phyloP scores from a whole-genome alignment of 2,888 invertebrate species.

The Apamea anceps region DNA sequence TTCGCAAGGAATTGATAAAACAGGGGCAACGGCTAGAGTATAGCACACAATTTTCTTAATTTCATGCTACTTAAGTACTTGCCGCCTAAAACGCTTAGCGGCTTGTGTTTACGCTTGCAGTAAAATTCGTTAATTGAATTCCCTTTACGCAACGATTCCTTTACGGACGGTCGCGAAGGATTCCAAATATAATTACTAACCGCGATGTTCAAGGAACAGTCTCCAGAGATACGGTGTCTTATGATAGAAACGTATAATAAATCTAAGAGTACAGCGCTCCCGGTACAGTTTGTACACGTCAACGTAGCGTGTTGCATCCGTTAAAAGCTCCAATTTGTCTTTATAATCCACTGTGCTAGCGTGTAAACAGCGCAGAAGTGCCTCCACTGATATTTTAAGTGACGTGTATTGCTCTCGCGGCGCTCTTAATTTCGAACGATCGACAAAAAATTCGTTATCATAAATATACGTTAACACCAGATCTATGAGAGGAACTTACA shows the following conservation, averaged over 20 bases:
- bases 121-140: slow-evolving; percentile 74
- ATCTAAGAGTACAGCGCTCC: slow-evolving; percentile 51
- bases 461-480: slow-evolving; percentile 62
- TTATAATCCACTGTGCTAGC: slow-evolving; percentile 66
- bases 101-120: slow-evolving; percentile 55
- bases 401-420: slow-evolving; percentile 67
- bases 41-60: slow-evolving; percentile 49
- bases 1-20: slow-evolving; percentile 35
- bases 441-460: slow-evolving; percentile 81
- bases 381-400: slow-evolving; percentile 69
- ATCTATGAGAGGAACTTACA: slow-evolving; percentile 38
- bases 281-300: slow-evolving; percentile 58
- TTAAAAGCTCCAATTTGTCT: slow-evolving; percentile 70
- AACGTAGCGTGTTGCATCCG: slow-evolving; percentile 55
- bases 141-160: slow-evolving; percentile 68
- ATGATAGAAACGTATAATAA: slow-evolving; percentile 61
- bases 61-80: slow-evolving; percentile 61
- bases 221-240: slow-evolving; percentile 53
- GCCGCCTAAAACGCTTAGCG: slow-evolving; percentile 55
- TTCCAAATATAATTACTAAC: slow-evolving; percentile 68
- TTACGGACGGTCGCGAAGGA: slow-evolving; percentile 62
- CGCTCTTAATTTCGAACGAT: slow-evolving; percentile 69
- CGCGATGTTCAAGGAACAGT: slow-evolving; percentile 44
- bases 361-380: slow-evolving; percentile 62
- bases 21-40: slow-evolving; percentile 19